These are phyloP conservation scores for Platysteira castanea DNA, from an alignment of 2,113 vertebrate genomes.

Conservation along the genomic window DNA sequence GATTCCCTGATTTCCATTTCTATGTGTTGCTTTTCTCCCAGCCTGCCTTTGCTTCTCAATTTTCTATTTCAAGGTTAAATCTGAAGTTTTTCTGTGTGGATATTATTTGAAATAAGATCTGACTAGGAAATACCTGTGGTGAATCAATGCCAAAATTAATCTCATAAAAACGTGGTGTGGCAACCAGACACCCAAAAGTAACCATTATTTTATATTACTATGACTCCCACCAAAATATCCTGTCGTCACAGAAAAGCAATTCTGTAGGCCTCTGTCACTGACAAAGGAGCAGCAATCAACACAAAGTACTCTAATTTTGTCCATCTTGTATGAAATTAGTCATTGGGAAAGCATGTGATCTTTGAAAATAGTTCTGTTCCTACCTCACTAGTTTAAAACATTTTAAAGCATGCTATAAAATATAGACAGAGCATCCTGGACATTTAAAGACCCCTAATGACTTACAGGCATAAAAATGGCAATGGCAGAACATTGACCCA, in stretches of 20 bases:
- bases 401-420: neutral
- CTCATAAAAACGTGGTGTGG: neutral
- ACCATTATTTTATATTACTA: neutral
- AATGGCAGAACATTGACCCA: neutral
- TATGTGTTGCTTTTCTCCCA: neutral
- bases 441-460: neutral
- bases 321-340: neutral
- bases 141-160: neutral
- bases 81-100: neutral
- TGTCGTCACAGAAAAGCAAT: neutral
- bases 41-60: neutral
- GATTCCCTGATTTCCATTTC: neutral
- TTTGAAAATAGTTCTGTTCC: neutral
- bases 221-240: neutral
- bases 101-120: constrained; percentile 3
- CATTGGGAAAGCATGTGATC: neutral
- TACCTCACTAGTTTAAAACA: neutral
- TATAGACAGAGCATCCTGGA: neutral
- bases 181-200: neutral
- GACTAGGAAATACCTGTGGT: neutral
- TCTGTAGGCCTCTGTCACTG: neutral
- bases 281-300: neutral
- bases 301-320: neutral
- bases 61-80: neutral
- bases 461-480: neutral